Conservation (phyloP, 2,113 vertebrate species). For the Uria lomvia region DNA sequence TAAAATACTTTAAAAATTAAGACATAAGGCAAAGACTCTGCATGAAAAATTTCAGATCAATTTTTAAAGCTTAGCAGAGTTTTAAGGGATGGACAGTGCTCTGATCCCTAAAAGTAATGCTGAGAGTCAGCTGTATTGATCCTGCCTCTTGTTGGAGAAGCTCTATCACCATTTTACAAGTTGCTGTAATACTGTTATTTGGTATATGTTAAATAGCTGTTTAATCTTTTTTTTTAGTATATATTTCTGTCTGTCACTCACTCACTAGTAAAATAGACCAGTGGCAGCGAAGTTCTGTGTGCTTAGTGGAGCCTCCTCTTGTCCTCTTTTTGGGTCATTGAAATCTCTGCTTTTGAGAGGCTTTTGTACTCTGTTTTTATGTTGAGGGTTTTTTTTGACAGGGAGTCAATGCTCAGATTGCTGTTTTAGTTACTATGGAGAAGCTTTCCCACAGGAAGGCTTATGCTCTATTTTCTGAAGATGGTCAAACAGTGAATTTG, state of each 20-base stretch:
- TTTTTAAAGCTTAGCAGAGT: neutral
- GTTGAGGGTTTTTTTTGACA: conserved; percentile 48
- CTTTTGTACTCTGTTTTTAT: conserved; percentile 52
- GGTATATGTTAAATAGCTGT: neutral
- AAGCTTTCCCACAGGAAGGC: conserved; percentile 38
- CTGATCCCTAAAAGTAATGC: neutral
- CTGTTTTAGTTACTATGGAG: conserved; percentile 55
- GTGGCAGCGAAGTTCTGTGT: neutral
- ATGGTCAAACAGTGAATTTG: conserved; percentile 5
- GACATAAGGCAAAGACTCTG: neutral
- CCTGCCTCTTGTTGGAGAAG: neutral
- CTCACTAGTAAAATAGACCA: neutral
- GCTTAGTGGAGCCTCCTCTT: neutral
- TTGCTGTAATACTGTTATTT: neutral
- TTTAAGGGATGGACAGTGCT: neutral
- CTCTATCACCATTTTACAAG: neutral
- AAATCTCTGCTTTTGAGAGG: conserved; percentile 8
- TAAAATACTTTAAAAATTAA: neutral
- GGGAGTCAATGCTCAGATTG: conserved; percentile 29
- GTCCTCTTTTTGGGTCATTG: conserved; percentile 22
- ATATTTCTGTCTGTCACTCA: neutral
- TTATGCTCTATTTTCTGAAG: conserved; percentile 37
- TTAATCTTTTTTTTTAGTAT: neutral
- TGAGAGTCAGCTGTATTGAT: neutral
- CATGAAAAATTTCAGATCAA: neutral